These are phyloP conservation scores for Podargus strigoides DNA, from an alignment of 2,797 vertebrate genomes.

Conservation along the genomic window DNA sequence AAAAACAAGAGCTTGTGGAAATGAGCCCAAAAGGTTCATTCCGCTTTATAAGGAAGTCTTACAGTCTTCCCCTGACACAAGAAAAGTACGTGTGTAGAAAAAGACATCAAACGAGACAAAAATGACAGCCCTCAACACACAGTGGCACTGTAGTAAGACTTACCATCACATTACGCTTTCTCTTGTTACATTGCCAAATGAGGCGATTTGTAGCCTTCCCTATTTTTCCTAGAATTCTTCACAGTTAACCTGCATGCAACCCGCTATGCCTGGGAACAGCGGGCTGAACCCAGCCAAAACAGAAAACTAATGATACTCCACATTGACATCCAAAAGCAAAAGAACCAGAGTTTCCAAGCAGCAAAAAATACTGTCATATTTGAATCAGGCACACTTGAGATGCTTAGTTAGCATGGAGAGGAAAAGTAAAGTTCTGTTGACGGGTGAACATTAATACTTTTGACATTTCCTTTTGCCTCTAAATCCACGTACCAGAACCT, in stretches of 20 bases:
- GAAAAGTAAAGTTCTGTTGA: background rate
- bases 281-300: background rate
- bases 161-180: background rate
- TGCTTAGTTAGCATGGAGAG: background rate
- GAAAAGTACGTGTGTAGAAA: background rate
- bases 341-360: background rate
- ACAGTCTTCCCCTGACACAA: background rate
- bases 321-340: background rate
- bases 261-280: background rate
- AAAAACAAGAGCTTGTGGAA: background rate
- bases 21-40: background rate
- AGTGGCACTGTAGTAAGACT: background rate
- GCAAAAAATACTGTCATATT: background rate
- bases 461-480: background rate
- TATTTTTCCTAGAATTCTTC: background rate
- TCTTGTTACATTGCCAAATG: background rate
- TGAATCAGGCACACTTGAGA: fast-evolving
- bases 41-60: background rate
- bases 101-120: background rate
- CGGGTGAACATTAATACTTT: background rate
- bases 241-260: background rate
- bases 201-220: background rate
- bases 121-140: background rate
- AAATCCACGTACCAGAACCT: background rate
- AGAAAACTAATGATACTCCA: background rate